Evolutionary conservation across 2,888 invertebrate genomes (phyloP).

Genomic region (Drosophila leonis): DNA sequence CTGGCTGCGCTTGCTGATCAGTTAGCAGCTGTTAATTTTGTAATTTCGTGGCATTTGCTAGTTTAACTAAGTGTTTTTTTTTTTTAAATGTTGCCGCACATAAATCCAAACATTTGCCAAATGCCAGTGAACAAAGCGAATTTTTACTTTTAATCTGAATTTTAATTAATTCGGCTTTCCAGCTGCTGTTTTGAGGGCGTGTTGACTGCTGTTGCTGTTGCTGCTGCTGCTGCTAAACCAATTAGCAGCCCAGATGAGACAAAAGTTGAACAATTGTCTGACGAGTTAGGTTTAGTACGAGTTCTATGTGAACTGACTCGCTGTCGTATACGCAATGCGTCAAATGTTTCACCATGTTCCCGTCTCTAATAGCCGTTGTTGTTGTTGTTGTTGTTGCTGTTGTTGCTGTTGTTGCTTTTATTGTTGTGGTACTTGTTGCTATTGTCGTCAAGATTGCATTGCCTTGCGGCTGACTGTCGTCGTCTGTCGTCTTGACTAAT

Average conservation of each 20-base stretch:
- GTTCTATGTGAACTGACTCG: conserved; percentile 4
- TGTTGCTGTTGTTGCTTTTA: conserved; percentile 8
- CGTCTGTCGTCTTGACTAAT: conserved; percentile 59
- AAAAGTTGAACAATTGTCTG: conserved; percentile 35
- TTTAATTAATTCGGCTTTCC: conserved; percentile 6
- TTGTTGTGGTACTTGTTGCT: conserved; percentile 29
- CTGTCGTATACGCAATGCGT: conserved; percentile 59
- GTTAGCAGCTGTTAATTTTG: conserved; percentile 7
- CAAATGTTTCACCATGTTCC: conserved; percentile 22
- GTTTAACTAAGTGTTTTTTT: conserved; percentile 1
- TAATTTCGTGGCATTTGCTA: background rate
- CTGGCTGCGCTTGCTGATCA: conserved; percentile 21
- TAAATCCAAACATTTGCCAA: conserved; percentile 35
- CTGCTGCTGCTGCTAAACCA: conserved; percentile 32
- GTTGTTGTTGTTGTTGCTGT: conserved; percentile 13
- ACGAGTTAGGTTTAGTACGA: conserved; percentile 16
- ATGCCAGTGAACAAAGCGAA: conserved; percentile 26
- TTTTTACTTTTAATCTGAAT: conserved; percentile 24
- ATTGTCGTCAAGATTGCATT: conserved; percentile 42
- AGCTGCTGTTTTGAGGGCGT: conserved; percentile 9
- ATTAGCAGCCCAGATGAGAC: conserved; percentile 31
- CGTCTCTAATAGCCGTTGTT: conserved; percentile 22
- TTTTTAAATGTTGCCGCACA: conserved; percentile 19
- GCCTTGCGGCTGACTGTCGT: conserved; percentile 19
- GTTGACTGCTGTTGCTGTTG: conserved; percentile 11